These are phyloP conservation scores for Ambastaia sidthimunki DNA, from an alignment of 2,797 vertebrate genomes.

Conservation along the genomic window DNA sequence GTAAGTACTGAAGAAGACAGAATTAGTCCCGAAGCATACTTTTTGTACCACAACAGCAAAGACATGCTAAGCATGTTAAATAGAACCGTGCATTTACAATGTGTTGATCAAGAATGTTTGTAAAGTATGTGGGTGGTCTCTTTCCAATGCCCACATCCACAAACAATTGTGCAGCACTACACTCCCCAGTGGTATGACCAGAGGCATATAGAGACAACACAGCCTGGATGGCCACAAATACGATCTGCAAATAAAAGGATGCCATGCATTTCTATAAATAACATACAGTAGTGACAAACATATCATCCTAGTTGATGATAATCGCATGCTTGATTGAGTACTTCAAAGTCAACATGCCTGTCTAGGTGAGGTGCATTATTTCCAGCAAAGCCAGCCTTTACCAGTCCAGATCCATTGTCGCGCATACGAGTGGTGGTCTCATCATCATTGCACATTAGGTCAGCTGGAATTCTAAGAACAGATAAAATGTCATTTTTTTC, in stretches of 20 bases:
- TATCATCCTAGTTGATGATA: conserved; percentile 89
- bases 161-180: neutral
- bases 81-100: too few relatives aligned
- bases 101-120: too few relatives aligned
- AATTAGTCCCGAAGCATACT: too few relatives aligned
- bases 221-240: conserved; percentile 71
- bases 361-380: conserved; percentile 86
- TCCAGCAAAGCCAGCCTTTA: conserved; percentile 87
- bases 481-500: neutral
- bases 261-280: neutral
- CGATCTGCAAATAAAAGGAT: conserved; percentile 70
- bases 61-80: too few relatives aligned
- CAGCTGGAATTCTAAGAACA: conserved; percentile 41
- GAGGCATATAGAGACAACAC: conserved; percentile 72
- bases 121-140: too few relatives aligned
- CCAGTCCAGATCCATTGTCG: conserved; percentile 87
- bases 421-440: conserved; percentile 89
- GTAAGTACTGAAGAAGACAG: too few relatives aligned
- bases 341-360: conserved; percentile 86
- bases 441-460: conserved; percentile 88
- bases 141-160: neutral
- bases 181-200: conserved; percentile 69
- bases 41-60: too few relatives aligned
- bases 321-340: conserved; percentile 88
- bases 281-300: conserved; percentile 50